These are phyloP conservation scores for Tanytarsus gracilentus DNA, from an alignment of 2,888 invertebrate species.

Conservation along the genomic window DNA sequence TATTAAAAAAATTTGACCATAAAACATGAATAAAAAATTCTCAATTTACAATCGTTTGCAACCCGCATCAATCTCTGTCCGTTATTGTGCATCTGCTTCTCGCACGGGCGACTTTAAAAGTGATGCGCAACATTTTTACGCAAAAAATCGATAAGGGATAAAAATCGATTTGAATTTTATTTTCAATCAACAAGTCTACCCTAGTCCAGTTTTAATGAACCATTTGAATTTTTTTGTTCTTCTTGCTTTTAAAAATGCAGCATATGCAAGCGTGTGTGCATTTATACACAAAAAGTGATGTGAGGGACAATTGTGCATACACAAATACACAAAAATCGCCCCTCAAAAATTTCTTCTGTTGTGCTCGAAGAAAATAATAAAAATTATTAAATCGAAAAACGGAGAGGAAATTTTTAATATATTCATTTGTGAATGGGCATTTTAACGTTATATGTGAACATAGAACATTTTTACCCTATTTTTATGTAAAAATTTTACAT, in stretches of 20 bases:
- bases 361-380: neutral
- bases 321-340: neutral
- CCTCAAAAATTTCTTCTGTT: neutral
- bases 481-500: slow-evolving; percentile 27
- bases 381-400: neutral
- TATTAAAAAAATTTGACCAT: slow-evolving; percentile 28
- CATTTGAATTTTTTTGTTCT: slow-evolving; percentile 5
- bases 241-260: neutral
- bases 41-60: neutral
- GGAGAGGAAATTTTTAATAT: neutral
- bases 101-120: neutral
- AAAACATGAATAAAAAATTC: slow-evolving; percentile 10
- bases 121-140: neutral
- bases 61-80: slow-evolving; percentile 13
- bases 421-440: neutral
- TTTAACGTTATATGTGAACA: neutral
- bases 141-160: neutral
- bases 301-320: neutral
- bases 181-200: slow-evolving; percentile 19
- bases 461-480: slow-evolving; percentile 23
- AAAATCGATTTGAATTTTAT: neutral
- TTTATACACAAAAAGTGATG: neutral
- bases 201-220: slow-evolving; percentile 28
- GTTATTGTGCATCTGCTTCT: slow-evolving; percentile 1
- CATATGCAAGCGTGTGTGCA: slow-evolving; percentile 12